phyloP scores from a whole-genome alignment of 2,797 vertebrate species.

The Cirrhinus molitorella region DNA sequence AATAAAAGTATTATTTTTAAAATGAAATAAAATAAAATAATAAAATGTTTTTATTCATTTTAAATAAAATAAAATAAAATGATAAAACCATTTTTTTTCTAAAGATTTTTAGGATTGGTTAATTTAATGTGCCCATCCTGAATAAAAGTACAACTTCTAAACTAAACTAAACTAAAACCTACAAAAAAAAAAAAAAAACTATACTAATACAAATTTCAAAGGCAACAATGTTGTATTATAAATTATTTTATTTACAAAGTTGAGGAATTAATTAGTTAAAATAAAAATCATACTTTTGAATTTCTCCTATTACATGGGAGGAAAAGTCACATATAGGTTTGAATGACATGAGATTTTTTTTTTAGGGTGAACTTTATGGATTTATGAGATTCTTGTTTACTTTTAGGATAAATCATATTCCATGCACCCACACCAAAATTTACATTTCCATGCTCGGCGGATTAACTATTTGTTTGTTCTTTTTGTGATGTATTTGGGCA shows the following conservation, averaged over 20 bases:
- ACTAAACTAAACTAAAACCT: no score
- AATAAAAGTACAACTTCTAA: no score
- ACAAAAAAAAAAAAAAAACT: no score
- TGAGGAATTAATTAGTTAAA: not conserved
- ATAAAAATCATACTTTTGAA: not conserved
- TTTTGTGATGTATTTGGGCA: constrained; percentile 55
- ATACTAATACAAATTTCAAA: no score
- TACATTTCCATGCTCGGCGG: constrained; percentile 26
- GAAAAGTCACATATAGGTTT: not conserved
- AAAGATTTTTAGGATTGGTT: no score
- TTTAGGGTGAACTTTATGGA: constrained; percentile 21
- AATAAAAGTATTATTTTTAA: not conserved
- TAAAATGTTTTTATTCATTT: no score
- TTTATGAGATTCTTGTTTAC: constrained; percentile 5
- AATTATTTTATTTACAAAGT: not conserved
- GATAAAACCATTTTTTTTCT: no score
- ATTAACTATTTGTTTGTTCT: constrained; percentile 50
- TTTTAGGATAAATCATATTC: constrained; percentile 49
- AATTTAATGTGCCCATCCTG: no score
- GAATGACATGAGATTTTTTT: not conserved
- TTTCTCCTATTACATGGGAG: no score
- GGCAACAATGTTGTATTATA: no score
- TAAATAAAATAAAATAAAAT: no score
- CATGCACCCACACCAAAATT: constrained; percentile 35
- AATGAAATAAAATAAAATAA: no score